These are phyloP conservation scores for Tapirus indicus DNA, from an alignment of 2,797 vertebrate genomes.

Conservation along the genomic window DNA sequence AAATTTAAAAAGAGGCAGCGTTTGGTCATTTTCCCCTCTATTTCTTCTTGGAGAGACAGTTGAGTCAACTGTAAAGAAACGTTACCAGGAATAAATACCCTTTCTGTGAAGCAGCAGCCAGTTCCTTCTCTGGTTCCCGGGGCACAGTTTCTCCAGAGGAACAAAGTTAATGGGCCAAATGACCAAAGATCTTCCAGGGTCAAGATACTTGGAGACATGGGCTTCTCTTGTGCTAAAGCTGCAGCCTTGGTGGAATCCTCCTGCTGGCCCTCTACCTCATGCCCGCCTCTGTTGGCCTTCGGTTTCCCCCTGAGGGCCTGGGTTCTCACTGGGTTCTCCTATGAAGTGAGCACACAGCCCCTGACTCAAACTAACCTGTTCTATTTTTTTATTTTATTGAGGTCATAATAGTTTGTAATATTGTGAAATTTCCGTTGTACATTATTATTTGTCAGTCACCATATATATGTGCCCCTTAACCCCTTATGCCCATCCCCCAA, in stretches of 20 bases:
- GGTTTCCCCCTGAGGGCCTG: background rate
- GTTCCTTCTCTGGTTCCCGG: constrained; percentile 1
- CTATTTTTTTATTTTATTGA: background rate
- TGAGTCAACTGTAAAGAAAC: constrained; percentile 85
- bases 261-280: too few species aligned
- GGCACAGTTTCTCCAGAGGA: constrained; percentile 46
- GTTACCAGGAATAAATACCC: constrained; percentile 70
- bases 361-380: background rate
- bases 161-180: constrained; percentile 32
- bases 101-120: constrained; percentile 19
- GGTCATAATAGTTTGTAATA: too few species aligned
- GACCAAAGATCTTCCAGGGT: constrained; percentile 60
- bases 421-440: too few species aligned
- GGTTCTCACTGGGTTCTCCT: background rate
- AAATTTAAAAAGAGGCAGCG: background rate
- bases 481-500: too few species aligned
- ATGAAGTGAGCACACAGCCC: background rate
- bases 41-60: constrained; percentile 81
- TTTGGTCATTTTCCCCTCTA: background rate
- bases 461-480: too few species aligned
- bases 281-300: background rate
- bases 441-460: too few species aligned
- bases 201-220: background rate
- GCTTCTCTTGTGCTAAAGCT: background rate
- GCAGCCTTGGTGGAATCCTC: background rate